These are phyloP conservation scores for Kuschelorhynchus macadamiae DNA, from an alignment of 2,888 invertebrate species.

Conservation along the genomic window DNA sequence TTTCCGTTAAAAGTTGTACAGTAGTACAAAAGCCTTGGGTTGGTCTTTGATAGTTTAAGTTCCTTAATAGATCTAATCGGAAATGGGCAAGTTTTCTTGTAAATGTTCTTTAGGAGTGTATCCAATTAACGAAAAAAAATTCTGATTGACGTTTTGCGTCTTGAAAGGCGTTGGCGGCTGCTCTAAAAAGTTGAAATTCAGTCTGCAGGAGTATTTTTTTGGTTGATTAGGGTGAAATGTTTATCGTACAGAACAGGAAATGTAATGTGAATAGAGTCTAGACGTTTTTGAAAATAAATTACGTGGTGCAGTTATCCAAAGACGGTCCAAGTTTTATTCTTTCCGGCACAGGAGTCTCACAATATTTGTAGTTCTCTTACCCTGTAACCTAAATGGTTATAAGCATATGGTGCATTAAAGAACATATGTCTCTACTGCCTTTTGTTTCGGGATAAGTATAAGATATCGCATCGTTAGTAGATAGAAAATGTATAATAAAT, in stretches of 20 bases:
- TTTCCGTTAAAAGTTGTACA: neutral
- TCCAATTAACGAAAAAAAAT: neutral
- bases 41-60: neutral
- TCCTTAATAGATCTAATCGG: conserved; percentile 6
- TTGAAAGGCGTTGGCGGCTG: conserved; percentile 2
- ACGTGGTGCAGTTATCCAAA: conserved; percentile 9
- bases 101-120: conserved; percentile 8
- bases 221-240: neutral
- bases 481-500: neutral
- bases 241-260: neutral
- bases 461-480: conserved; percentile 1
- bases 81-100: conserved; percentile 5
- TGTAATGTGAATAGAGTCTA: conserved; percentile 12
- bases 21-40: neutral
- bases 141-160: neutral
- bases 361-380: conserved; percentile 4
- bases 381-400: neutral
- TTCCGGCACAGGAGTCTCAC: neutral
- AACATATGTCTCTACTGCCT: conserved; percentile 1
- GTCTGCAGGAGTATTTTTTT: conserved; percentile 1
- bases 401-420: neutral
- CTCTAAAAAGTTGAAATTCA: conserved; percentile 2
- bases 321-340: neutral
- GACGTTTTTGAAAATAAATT: conserved; percentile 15
- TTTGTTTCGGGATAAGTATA: conserved; percentile 8